Base-by-base conservation (phyloP, 1,140 invertebrate species). In the Hirudo medicinalis region DNA sequence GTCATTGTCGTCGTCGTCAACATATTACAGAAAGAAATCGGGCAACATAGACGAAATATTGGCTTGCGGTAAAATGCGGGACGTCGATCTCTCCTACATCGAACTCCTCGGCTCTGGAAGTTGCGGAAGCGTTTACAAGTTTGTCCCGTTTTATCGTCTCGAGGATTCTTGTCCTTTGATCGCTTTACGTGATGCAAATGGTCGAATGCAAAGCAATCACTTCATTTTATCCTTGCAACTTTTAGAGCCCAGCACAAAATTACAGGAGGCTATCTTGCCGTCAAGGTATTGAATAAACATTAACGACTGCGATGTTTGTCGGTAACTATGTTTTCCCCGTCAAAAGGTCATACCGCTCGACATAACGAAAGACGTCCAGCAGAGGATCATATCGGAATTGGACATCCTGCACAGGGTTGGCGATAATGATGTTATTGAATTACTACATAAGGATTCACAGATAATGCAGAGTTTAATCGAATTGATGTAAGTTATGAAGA, bases 81-180 rank as follows among this genome's bases (percentile, higher is more conserved):
- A 76, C 54, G 75, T 74, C 22, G 78, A 82, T 69, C 69, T 82
- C 27, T 73, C 79, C 22, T 67, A 75, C 22, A 49, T 80, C 32
- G 76, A 77, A n/a, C 53, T 78, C 6, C 60, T 82, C 20, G 79
- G 79, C 6, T 74, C 76, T 53, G 81, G 81, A 9, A 79, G 79
- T 73, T 81, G 81, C 67, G 81, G 81, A 17, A 79, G 76, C 55
- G 81, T 81, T 27, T 79, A 79, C 74, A 80, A 74, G 78, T 80
- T 67, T 53, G 71, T 72, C 5, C 9, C 43, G 43, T 49, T 49
- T 49, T 17, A 17, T 49, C 43, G 43, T 49, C 15, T 49, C 15
- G 43, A 11, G 43, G 13, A 13, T 49, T 49, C 43, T 49, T 9
- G 43, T 49, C 43, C 15, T 49, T 49, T 17, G 43, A 17, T 49